These are phyloP conservation scores for Hormiphora californensis DNA, from an alignment of 37 sponge, comb jelly and placozoan species.

Conservation along the genomic window DNA sequence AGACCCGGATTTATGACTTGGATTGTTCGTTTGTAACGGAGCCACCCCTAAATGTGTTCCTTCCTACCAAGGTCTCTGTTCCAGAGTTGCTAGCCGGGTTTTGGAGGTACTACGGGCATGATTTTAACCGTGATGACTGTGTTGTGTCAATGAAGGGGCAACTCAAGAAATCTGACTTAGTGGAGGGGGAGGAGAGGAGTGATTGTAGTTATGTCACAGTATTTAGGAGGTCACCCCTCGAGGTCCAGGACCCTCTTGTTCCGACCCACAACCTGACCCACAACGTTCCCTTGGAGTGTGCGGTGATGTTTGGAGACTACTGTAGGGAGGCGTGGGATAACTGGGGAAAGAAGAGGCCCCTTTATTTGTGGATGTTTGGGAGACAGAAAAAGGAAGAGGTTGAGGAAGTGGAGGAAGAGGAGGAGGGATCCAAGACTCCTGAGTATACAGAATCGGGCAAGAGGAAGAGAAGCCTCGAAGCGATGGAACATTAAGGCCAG, in stretches of 20 bases:
- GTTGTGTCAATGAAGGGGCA: conserved; percentile 1
- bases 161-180: background rate
- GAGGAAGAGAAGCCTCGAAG: background rate
- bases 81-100: conserved; percentile 27
- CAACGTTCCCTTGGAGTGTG: conserved; percentile 29
- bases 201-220: background rate
- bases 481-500: no score
- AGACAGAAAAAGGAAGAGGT: background rate
- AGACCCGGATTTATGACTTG: conserved; percentile 13
- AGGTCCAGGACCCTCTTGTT: conserved; percentile 38
- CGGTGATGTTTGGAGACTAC: background rate
- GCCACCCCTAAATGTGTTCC: background rate
- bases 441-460: background rate
- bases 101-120: conserved; percentile 33
- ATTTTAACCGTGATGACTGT: background rate
- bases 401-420: background rate
- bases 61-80: background rate
- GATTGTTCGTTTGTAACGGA: conserved; percentile 46
- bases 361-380: conserved; percentile 6
- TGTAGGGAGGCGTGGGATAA: background rate
- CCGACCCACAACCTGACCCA: conserved; percentile 37
- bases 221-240: background rate
- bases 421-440: background rate
- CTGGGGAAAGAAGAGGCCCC: background rate
- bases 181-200: background rate